Conservation (phyloP, 2,888 invertebrate species). For the Parochlus steinenii region DNA sequence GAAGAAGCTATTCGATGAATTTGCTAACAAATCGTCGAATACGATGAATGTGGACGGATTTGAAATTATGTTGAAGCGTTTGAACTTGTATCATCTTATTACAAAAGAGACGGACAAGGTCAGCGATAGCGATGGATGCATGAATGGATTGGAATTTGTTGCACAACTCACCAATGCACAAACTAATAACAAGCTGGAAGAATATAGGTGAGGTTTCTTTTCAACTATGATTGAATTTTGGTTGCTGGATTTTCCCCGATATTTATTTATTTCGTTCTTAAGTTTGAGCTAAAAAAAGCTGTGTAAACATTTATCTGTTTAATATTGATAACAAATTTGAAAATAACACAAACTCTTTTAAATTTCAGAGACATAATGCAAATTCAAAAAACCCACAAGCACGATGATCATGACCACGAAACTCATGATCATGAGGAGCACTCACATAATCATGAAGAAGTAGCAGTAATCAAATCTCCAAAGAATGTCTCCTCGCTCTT, state of each 20-base stretch:
- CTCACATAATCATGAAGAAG: constrained; percentile 3
- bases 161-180: constrained; percentile 7
- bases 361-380: no score
- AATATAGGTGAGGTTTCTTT: no score
- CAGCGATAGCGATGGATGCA: constrained; percentile 1
- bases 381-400: no score
- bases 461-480: not conserved
- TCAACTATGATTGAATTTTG: no score
- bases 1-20: constrained; percentile 46
- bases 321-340: no score
- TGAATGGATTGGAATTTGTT: constrained; percentile 4
- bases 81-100: constrained; percentile 38
- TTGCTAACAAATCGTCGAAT: constrained; percentile 35
- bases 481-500: not conserved
- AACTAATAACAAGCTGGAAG: constrained; percentile 16
- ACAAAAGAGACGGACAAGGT: constrained; percentile 27
- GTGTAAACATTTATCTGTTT: no score
- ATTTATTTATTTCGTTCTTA: no score
- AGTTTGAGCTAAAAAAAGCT: no score
- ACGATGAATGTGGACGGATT: constrained; percentile 51
- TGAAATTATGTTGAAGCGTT: constrained; percentile 42
- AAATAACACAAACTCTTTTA: no score
- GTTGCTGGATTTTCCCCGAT: no score
- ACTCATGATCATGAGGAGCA: constrained; percentile 22
- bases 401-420: constrained; percentile 19